phyloP scores from a whole-genome alignment of 2,888 invertebrate species.

The Orthosia gracilis region DNA sequence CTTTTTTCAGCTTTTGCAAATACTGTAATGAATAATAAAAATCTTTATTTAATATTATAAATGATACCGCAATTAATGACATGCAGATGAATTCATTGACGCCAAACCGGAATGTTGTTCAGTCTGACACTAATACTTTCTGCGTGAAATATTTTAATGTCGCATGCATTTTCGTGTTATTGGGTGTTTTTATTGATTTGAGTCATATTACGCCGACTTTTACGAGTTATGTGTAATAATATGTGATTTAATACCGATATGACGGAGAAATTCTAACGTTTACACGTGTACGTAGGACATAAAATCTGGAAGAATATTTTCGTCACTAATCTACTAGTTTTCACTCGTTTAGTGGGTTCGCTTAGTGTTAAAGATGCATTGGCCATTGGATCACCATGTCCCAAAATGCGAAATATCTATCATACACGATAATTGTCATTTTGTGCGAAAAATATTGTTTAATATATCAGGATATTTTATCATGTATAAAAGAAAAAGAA shows the following conservation, averaged over 20 bases:
- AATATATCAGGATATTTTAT: too few relatives aligned
- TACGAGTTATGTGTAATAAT: background rate
- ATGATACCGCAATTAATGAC: slow-evolving; percentile 8
- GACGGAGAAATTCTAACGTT: background rate
- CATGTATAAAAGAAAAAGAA: too few relatives aligned
- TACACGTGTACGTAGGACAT: background rate
- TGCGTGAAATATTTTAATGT: slow-evolving; percentile 25
- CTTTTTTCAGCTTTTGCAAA: background rate
- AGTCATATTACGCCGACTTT: slow-evolving; percentile 8
- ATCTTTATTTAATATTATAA: background rate
- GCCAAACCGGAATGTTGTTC: slow-evolving; percentile 16
- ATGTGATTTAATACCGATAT: slow-evolving; percentile 14
- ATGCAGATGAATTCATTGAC: slow-evolving; percentile 19
- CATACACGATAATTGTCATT: too few relatives aligned
- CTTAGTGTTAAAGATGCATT: too few relatives aligned
- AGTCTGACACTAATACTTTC: slow-evolving; percentile 3
- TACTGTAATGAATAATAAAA: background rate
- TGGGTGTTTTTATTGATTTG: slow-evolving; percentile 6
- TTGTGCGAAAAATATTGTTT: too few relatives aligned
- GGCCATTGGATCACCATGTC: background rate
- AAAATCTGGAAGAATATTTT: background rate
- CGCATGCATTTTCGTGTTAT: background rate
- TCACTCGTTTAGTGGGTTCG: background rate
- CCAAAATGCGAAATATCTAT: too few relatives aligned
- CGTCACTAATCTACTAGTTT: background rate